These are phyloP conservation scores for Tenualosa ilisha DNA, from an alignment of 2,797 vertebrate genomes.

Conservation along the genomic window DNA sequence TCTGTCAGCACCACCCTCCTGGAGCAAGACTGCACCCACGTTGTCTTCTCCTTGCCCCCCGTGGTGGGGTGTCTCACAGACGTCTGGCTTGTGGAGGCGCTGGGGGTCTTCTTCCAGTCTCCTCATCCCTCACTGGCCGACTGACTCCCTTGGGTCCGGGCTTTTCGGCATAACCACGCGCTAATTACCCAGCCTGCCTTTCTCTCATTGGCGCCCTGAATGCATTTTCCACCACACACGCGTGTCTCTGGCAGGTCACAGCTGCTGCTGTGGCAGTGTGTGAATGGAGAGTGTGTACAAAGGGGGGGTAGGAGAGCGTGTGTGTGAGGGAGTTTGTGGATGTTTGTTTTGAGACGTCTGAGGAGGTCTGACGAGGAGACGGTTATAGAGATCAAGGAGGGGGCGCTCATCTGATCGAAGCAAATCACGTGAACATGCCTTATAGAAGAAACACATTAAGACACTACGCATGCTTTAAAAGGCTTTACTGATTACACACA, in stretches of 20 bases:
- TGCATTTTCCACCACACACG: background rate
- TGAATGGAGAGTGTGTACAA: background rate
- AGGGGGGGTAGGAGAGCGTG: background rate
- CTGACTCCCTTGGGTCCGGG: background rate
- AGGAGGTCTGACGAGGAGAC: background rate
- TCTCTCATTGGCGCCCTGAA: background rate
- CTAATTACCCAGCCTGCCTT: background rate
- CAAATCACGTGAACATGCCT: background rate
- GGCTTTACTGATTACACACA: background rate
- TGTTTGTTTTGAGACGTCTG: slow-evolving; percentile 24
- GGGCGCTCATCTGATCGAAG: background rate
- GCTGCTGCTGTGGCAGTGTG: background rate
- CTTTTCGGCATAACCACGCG: background rate
- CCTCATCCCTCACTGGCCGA: background rate
- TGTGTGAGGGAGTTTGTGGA: background rate
- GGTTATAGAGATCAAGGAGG: background rate
- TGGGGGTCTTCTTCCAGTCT: background rate
- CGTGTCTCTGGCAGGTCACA: background rate
- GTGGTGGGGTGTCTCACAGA: background rate
- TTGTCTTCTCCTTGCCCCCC: background rate
- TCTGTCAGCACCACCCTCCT: background rate
- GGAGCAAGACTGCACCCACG: background rate
- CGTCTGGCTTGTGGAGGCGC: background rate
- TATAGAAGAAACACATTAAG: background rate
- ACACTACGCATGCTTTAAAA: too few species aligned